Conservation (phyloP, 1,140 invertebrate species). For the Drosophila rhopaloa region DNA sequence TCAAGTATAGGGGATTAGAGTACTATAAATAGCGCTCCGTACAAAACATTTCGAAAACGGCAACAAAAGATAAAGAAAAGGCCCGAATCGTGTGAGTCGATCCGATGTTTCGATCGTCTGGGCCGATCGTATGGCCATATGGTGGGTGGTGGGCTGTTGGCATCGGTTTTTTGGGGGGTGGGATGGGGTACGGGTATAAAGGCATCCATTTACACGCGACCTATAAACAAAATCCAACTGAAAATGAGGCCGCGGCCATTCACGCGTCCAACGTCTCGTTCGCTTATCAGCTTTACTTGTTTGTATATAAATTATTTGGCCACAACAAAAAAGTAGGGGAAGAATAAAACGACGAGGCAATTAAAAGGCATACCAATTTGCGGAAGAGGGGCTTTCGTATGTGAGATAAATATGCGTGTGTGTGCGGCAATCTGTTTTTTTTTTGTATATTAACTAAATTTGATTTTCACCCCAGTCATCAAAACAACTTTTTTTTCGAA, state of each 20-base stretch:
- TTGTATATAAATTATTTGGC: conserved; percentile 44
- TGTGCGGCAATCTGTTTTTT: conserved; percentile 44
- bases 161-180: background rate
- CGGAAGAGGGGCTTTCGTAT: background rate
- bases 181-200: conserved; percentile 9
- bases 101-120: conserved; percentile 19
- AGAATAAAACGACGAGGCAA: conserved; percentile 8
- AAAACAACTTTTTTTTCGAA: conserved; percentile 13
- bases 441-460: conserved; percentile 47
- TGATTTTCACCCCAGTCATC: conserved; percentile 16
- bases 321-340: conserved; percentile 15
- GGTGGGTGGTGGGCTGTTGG: conserved; percentile 15
- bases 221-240: conserved; percentile 67
- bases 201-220: conserved; percentile 69
- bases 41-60: conserved; percentile 51
- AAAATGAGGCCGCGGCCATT: conserved; percentile 70
- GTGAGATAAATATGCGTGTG: conserved; percentile 9
- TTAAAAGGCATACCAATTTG: conserved; percentile 24
- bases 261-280: conserved; percentile 51
- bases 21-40: conserved; percentile 51
- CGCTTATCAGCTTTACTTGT: conserved; percentile 58
- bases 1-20: conserved; percentile 57
- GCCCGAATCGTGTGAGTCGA: conserved; percentile 19
- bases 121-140: conserved; percentile 14
- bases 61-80: conserved; percentile 35